phyloP scores from a whole-genome alignment of 2,797 vertebrate species.

The Furcifer pardalis region DNA sequence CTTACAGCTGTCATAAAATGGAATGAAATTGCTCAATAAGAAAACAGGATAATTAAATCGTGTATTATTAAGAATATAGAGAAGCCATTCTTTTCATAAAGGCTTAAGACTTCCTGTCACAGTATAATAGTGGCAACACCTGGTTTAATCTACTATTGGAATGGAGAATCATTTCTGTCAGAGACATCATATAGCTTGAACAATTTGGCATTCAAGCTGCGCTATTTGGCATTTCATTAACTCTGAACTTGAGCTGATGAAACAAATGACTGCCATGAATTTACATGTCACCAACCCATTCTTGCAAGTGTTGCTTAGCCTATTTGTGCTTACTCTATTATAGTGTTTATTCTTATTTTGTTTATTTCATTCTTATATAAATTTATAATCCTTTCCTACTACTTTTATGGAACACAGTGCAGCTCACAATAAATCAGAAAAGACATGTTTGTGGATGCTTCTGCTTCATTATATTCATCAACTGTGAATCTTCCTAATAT shows the following conservation, averaged over 20 bases:
- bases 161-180: slow-evolving; percentile 11
- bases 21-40: neutral
- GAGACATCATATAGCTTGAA: neutral
- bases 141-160: neutral
- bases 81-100: neutral
- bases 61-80: neutral
- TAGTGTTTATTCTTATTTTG: no score
- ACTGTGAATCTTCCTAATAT: no score
- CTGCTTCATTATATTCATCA: no score
- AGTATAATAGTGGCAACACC: neutral
- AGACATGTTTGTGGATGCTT: no score
- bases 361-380: neutral
- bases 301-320: neutral
- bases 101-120: neutral
- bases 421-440: no score
- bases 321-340: neutral
- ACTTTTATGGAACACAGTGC: no score
- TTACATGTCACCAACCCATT: neutral
- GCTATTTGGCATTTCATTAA: slow-evolving; percentile 15
- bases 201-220: slow-evolving; percentile 7
- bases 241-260: neutral
- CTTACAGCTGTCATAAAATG: neutral
- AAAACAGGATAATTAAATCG: slow-evolving; percentile 4
- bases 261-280: neutral
- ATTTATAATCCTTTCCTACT: neutral